Base-by-base conservation (phyloP, 2,888 invertebrate genomes). In the Perizoma flavofasciatum region DNA sequence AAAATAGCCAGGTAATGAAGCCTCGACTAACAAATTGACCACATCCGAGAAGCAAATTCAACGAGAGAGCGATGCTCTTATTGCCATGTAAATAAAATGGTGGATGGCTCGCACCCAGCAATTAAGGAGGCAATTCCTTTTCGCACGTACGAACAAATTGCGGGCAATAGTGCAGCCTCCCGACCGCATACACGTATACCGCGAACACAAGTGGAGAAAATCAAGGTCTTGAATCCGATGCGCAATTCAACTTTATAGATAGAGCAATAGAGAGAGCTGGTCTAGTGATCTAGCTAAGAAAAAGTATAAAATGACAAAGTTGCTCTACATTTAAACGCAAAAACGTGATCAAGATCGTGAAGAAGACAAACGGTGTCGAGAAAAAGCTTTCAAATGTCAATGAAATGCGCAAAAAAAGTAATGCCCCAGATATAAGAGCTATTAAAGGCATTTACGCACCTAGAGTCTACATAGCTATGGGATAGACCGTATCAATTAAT, bases 131-230 rank as follows among this genome's bases (percentile, higher is more conserved):
- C 83, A 81, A 85, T 82, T 81, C 81, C 77, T 81, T 73, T 85
- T 87, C 82, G 85, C 90, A 89, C 90, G 89, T 90, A 88, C 86
- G 81, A 71, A 82, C 82, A 89, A 90, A 91, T 91, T 90, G 85
- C 87, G 69, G 77, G 76, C 79, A 77, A 77, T 74, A 74, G 76
- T 66, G 74, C 73, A 70, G 74, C 65, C 62, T 66, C 67, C 61
- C 65, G 59, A 53, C 70, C 70, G 65, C 68, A 66, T 71, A 67
- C 69, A 67, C 59, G 58, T 66, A 60, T 63, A 61, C 56, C 55
- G 53, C 49, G 61, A 47, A 52, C 51, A 52, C 53, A 59, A 55
- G 63, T 59, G 47, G 44, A 58, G 39, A 52, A 54, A 54, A 46
- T 8, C n/a, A 59, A 45, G 39, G 49, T 45, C 11, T 34, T 51